Evolutionary conservation across 37 sponge, comb jelly and placozoan genomes (phyloP).

Genomic region (Geodia barretti): DNA sequence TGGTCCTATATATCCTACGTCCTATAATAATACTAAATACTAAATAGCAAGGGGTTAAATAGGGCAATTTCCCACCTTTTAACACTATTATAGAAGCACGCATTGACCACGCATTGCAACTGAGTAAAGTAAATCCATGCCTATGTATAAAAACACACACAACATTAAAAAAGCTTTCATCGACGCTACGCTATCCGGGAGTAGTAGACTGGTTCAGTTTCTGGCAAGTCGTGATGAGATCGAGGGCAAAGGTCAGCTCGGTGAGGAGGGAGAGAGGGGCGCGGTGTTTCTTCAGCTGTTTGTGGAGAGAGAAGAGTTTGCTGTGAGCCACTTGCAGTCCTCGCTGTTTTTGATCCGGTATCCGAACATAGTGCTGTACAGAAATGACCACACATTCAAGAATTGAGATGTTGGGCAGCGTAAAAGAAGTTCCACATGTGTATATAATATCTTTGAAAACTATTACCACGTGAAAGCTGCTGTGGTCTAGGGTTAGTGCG

Average conservation of each 20-base stretch:
- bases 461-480: neutral
- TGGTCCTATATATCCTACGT: too few species aligned
- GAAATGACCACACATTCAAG: too few species aligned
- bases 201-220: neutral
- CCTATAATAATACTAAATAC: too few species aligned
- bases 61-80: too few species aligned
- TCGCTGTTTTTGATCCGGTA: conserved; percentile 6
- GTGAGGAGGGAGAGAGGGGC: conserved; percentile 41
- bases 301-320: conserved; percentile 28
- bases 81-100: too few species aligned
- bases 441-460: neutral
- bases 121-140: neutral
- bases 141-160: neutral
- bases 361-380: conserved; percentile 47
- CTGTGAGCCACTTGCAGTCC: conserved; percentile 42
- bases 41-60: too few species aligned
- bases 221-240: conserved; percentile 39
- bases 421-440: neutral
- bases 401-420: too few species aligned
- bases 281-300: conserved; percentile 43
- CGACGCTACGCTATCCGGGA: neutral
- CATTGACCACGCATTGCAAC: too few species aligned
- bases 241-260: conserved; percentile 47
- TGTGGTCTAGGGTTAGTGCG: neutral
- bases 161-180: neutral